Evolutionary conservation across 2,113 vertebrate species (phyloP).

Genomic region (Lonchura striata): DNA sequence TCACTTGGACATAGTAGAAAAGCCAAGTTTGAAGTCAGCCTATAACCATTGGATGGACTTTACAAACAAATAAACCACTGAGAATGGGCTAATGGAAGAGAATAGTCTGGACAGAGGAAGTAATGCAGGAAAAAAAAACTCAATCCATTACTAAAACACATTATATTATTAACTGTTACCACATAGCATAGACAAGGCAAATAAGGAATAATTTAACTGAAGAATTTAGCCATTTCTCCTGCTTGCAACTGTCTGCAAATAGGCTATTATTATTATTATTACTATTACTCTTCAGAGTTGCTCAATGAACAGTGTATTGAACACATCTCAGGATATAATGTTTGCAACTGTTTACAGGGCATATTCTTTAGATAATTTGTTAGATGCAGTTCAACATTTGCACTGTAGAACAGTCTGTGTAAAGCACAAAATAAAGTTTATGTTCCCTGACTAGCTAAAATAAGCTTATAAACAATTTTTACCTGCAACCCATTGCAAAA

Average conservation of each 20-base stretch:
- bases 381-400: neutral
- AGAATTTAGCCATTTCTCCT: conserved; percentile 51
- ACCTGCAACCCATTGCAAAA: neutral
- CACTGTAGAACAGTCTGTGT: neutral
- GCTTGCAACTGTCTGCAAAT: conserved; percentile 43
- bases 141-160: conserved; percentile 42
- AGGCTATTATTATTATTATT: conserved; percentile 53
- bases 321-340: conserved; percentile 4
- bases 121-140: neutral
- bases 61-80: conserved; percentile 19
- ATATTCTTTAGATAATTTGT: conserved; percentile 20
- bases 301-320: neutral
- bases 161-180: conserved; percentile 52
- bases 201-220: conserved; percentile 55
- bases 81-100: conserved; percentile 39
- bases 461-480: conserved; percentile 15
- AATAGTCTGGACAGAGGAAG: conserved; percentile 29
- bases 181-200: conserved; percentile 32
- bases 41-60: neutral
- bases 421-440: conserved; percentile 30
- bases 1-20: neutral
- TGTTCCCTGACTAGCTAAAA: conserved; percentile 21
- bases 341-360: neutral
- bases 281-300: conserved; percentile 28
- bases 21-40: neutral